phyloP scores from a whole-genome alignment of 2,888 invertebrate genomes.

The Drosophila nr. medialis region DNA sequence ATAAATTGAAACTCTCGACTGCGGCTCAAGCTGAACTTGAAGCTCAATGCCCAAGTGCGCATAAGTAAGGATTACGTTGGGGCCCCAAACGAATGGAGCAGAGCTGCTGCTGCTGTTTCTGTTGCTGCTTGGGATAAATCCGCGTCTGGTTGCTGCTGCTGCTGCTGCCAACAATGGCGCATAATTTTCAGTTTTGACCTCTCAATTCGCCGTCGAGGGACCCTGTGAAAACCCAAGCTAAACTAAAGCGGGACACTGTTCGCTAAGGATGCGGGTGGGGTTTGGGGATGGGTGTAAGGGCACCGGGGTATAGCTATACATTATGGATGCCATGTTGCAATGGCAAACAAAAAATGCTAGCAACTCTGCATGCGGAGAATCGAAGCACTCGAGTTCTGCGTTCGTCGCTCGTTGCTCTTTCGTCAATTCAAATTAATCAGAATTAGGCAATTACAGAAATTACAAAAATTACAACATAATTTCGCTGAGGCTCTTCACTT shows the following conservation, averaged over 20 bases:
- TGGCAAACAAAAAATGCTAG: slow-evolving; percentile 16
- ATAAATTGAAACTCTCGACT: slow-evolving; percentile 62
- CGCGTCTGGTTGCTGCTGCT: slow-evolving; percentile 16
- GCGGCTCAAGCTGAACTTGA: slow-evolving; percentile 13
- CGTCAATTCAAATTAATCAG: slow-evolving; percentile 83
- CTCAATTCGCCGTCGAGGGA: slow-evolving; percentile 77
- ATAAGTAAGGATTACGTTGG: slow-evolving; percentile 76
- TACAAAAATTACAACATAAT: slow-evolving; percentile 84
- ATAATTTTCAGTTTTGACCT: slow-evolving; percentile 81
- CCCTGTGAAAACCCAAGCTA: slow-evolving; percentile 8
- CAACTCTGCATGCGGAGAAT: background rate
- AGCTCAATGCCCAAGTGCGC: slow-evolving; percentile 50
- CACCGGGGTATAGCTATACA: slow-evolving; percentile 22
- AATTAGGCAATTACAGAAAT: slow-evolving; percentile 84
- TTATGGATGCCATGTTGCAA: slow-evolving; percentile 16
- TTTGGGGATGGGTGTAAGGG: background rate
- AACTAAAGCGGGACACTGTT: background rate
- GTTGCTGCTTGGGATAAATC: slow-evolving; percentile 30
- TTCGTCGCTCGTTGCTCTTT: slow-evolving; percentile 7
- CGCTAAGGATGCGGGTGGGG: background rate
- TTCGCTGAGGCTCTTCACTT: slow-evolving; percentile 72
- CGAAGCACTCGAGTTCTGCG: background rate
- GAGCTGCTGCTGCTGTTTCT: background rate
- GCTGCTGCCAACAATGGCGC: slow-evolving; percentile 68
- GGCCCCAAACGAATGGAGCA: slow-evolving; percentile 16